A percentile compares a stretch with the other conserved stretches of the same genome.
phyloP scores from a whole-genome alignment of 2,113 vertebrate genomes.

The Protobothrops mucrosquamatus region DNA sequence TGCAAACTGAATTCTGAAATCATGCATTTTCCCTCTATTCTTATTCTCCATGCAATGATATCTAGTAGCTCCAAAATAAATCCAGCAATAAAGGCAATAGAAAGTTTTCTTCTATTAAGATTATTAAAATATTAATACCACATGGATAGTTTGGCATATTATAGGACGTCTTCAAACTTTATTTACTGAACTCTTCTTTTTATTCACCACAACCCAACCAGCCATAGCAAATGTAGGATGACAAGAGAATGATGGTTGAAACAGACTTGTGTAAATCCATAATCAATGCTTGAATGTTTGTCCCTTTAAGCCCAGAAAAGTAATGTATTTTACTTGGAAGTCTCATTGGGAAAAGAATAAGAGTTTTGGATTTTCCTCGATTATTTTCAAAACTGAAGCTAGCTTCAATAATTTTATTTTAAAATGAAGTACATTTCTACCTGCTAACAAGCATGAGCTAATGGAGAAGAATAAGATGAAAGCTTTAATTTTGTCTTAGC shows the following conservation, averaged over 20 bases:
- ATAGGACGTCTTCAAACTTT: conserved; percentile 50
- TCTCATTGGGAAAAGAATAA: conserved; percentile 3
- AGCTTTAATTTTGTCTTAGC: background rate
- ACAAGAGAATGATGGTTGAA: background rate
- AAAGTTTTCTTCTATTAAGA: conserved; percentile 36
- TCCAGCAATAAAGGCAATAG: conserved; percentile 4
- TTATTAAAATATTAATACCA: conserved; percentile 47
- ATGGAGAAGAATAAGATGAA: background rate
- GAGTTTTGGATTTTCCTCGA: background rate
- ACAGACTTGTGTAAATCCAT: conserved; percentile 16
- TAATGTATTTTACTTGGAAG: conserved; percentile 6
- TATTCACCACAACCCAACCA: conserved; percentile 14
- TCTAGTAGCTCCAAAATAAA: conserved; percentile 40
- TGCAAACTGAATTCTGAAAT: conserved; percentile 66
- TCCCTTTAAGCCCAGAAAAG: background rate
- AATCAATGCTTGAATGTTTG: background rate
- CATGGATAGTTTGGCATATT: conserved; percentile 42
- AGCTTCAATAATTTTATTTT: background rate
- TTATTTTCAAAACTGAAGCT: background rate
- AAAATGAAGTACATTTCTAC: background rate
- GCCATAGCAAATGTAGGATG: conserved; percentile 26
- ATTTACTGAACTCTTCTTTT: conserved; percentile 48
- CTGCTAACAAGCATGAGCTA: background rate
- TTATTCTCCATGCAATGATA: conserved; percentile 67
- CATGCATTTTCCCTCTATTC: conserved; percentile 67